A percentile compares a stretch with the other conserved stretches of the same genome.
Evolutionary conservation across 2,888 invertebrate genomes (phyloP).

Genomic region (Pheosia gnoma): DNA sequence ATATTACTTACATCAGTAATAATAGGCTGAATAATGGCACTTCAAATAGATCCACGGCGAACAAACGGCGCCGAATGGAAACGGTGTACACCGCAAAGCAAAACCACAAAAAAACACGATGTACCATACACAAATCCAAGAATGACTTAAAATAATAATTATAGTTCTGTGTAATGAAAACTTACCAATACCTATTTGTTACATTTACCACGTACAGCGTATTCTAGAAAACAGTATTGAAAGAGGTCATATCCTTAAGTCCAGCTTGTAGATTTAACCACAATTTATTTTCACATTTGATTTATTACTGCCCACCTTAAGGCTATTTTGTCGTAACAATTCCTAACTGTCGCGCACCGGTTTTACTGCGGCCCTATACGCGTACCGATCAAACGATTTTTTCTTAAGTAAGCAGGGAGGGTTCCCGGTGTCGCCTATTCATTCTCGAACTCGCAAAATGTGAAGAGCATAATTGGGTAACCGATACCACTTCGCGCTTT

Average conservation of each 20-base stretch:
- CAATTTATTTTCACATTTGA: background rate
- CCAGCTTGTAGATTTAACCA: background rate
- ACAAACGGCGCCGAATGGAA: background rate
- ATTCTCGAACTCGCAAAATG: background rate
- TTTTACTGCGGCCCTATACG: too few species aligned
- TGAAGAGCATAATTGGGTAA: conserved; percentile 8
- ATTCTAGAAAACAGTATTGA: conserved; percentile 18
- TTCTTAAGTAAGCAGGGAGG: too few species aligned
- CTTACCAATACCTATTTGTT: background rate
- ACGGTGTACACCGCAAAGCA: conserved; percentile 26
- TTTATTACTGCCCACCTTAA: background rate
- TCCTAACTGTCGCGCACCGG: too few species aligned
- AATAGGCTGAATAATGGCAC: background rate
- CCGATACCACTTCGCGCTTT: conserved; percentile 11
- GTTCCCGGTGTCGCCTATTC: background rate
- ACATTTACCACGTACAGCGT: background rate
- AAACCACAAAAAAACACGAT: conserved; percentile 17
- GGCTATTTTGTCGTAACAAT: too few species aligned
- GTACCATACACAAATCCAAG: conserved; percentile 18
- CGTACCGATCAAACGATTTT: too few species aligned
- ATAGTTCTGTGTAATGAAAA: conserved; percentile 25
- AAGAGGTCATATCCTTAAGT: conserved; percentile 29
- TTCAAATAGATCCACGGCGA: background rate
- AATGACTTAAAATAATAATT: conserved; percentile 25
- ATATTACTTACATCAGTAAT: background rate